Evolutionary conservation across 2,113 vertebrate genomes (phyloP).

Genomic region (Phyllostomus discolor): DNA sequence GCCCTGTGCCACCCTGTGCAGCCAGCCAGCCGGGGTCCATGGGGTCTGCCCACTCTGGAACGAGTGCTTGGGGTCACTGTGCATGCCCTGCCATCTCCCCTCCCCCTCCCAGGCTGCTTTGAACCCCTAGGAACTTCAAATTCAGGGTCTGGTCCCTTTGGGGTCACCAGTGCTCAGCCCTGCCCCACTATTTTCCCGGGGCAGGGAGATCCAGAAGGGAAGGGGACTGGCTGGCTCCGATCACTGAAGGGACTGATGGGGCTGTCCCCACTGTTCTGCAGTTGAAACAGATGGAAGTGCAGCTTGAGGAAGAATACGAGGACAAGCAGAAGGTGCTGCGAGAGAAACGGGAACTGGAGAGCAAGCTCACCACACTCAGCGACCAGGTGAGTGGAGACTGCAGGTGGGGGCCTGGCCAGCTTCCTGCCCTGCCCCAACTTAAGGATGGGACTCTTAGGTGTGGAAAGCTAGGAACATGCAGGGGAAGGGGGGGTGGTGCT

Average conservation of each 20-base stretch:
- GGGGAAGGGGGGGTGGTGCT: neutral
- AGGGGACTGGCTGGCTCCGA: neutral
- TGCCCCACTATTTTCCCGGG: neutral
- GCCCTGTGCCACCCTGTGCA: neutral
- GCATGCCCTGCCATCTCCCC: neutral
- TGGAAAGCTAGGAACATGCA: neutral
- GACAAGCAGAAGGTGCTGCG: constrained; percentile 97
- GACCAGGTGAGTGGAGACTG: constrained; percentile 85
- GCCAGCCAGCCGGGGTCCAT: neutral
- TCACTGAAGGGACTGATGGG: neutral
- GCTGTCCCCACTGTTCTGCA: constrained; percentile 52
- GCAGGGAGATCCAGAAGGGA: neutral
- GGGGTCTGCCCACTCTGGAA: neutral
- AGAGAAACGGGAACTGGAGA: constrained; percentile 94
- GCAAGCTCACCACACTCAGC: constrained; percentile 86
- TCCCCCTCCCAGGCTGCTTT: neutral
- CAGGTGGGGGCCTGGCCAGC: neutral
- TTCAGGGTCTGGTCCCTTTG: neutral
- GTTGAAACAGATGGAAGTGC: constrained; percentile 96
- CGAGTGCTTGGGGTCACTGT: neutral
- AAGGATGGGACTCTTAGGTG: too few species aligned
- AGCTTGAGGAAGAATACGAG: constrained; percentile 96
- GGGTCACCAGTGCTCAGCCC: neutral
- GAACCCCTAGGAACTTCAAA: neutral
- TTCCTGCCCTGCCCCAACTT: neutral